Base-by-base conservation (phyloP, 2,113 vertebrate species). In the Myiozetetes cayanensis region DNA sequence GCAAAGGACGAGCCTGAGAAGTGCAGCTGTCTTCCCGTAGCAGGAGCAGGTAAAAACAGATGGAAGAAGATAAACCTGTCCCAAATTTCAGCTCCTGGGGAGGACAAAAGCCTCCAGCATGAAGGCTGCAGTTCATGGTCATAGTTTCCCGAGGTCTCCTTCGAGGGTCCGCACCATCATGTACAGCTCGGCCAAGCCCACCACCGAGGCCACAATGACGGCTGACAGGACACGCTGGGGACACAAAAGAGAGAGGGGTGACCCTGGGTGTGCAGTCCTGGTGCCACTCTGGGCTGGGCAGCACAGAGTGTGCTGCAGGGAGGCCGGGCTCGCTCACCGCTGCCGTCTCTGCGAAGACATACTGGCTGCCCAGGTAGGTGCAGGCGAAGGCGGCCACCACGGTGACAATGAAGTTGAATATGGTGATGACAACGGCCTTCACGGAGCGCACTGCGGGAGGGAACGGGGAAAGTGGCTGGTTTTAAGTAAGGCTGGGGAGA, bases 341-440 rank as follows among this genome's bases (percentile, higher is more conserved):
- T 4, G 99, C 84, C 0, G 97, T 98, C 95, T 99, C 99, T 6
- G 98, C 96, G 43, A 99, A 99, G 94, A 99, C 0, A 76, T 99
- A 99, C 96, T 99, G 99, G 96, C 98, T 99, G 93, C 99, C 99
- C 82, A 99, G 98, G 95, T 99, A 99, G 0, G 99, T 98, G 89
- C 99, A 99, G 80, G 98, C 98, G 8, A 99, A 99, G 7, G 99
- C 93, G 44, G 99, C 99, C 22, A 72, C 98, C 93, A 99, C 97
- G 1, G 99, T 99, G 94, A 99, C 98, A 35, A 99, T 93, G 98
- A 99, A 99, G 98, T 99, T 99, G 95, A 99, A 98, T 27, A 99
- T 35, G 21, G 99, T 99, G 95, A 99, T 94, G 55, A 99, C 97
- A 49, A 99, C 81, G 0, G 98, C 98, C 94, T 99, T 99, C 50